phyloP scores from a whole-genome alignment of 2,888 invertebrate species.

The Osmoderma eremita region DNA sequence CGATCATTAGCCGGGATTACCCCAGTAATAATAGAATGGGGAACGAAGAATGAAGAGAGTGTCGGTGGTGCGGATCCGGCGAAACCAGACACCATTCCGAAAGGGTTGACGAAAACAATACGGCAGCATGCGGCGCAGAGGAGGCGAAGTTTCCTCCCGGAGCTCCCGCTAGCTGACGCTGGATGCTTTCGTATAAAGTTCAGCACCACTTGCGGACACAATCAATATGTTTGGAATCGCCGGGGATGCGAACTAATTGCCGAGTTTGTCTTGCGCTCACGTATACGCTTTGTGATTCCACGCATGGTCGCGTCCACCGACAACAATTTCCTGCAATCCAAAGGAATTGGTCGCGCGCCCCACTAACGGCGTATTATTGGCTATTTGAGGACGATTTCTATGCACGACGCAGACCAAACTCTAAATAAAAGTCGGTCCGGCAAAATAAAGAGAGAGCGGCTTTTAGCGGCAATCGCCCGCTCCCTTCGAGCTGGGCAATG shows the following conservation, averaged over 20 bases:
- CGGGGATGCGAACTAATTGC: constrained; percentile 46
- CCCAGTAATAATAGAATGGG: constrained; percentile 53
- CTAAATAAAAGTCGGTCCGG: constrained; percentile 56
- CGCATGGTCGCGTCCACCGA: constrained; percentile 53
- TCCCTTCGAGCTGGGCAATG: constrained; percentile 59
- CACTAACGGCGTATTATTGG: constrained; percentile 60
- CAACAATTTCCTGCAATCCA: constrained; percentile 61
- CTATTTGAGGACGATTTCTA: constrained; percentile 63
- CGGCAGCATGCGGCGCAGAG: constrained; percentile 12
- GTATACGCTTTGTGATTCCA: constrained; percentile 49
- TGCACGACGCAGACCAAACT: constrained; percentile 58
- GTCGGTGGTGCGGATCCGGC: constrained; percentile 45
- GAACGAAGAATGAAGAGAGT: constrained; percentile 52
- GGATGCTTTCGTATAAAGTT: constrained; percentile 35
- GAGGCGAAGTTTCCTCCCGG: constrained; percentile 21
- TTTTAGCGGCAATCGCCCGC: constrained; percentile 50
- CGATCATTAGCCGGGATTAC: constrained; percentile 58
- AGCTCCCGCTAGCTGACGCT: constrained; percentile 43
- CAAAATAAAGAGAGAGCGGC: constrained; percentile 53
- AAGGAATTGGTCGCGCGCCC: constrained; percentile 59
- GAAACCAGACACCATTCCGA: constrained; percentile 49
- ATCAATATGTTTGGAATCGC: constrained; percentile 55
- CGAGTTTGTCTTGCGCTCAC: constrained; percentile 49
- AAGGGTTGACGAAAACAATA: constrained; percentile 52
- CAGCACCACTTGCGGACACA: constrained; percentile 53